Percentiles rank a stretch among this genome's conserved stretches.
phyloP scores from a whole-genome alignment of 2,888 invertebrate genomes.

The Morpho deidamia region DNA sequence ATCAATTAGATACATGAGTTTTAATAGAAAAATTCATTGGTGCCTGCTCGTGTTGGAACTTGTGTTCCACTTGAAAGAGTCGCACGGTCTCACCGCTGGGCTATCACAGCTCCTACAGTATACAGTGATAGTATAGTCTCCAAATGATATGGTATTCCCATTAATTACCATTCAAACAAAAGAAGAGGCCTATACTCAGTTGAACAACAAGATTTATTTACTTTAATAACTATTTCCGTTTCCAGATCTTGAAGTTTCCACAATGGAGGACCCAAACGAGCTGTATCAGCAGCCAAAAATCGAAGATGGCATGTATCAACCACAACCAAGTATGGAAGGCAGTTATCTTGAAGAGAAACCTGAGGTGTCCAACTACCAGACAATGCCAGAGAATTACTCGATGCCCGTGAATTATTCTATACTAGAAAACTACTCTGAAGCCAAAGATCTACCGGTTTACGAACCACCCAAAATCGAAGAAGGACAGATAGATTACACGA shows the following conservation, averaged over 20 bases:
- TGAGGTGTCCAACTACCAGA: slow-evolving; percentile 11
- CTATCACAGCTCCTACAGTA: too few species aligned
- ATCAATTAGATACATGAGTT: too few species aligned
- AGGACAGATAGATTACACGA: slow-evolving; percentile 16
- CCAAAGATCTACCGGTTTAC: slow-evolving; percentile 1
- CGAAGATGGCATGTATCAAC: slow-evolving; percentile 16
- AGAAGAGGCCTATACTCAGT: too few species aligned
- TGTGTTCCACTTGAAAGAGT: too few species aligned
- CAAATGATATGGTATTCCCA: too few species aligned
- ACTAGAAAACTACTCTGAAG: background rate
- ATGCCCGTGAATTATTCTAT: slow-evolving; percentile 4
- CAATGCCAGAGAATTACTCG: slow-evolving; percentile 18
- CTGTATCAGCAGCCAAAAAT: slow-evolving; percentile 19
- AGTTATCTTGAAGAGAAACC: slow-evolving; percentile 17
- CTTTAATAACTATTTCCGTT: too few species aligned
- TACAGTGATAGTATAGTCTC: too few species aligned
- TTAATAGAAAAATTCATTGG: too few species aligned
- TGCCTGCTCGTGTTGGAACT: too few species aligned
- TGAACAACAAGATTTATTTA: too few species aligned
- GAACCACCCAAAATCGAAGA: slow-evolving; percentile 2
- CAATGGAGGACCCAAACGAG: slow-evolving; percentile 18
- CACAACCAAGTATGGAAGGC: slow-evolving; percentile 8
- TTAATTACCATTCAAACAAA: too few species aligned
- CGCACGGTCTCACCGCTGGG: too few species aligned
- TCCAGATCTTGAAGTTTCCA: background rate